Evolutionary conservation across 1,140 invertebrate genomes (phyloP), one percentile per base, ranked within the genome.

Genomic region (Himalopsyche phryganea): DNA sequence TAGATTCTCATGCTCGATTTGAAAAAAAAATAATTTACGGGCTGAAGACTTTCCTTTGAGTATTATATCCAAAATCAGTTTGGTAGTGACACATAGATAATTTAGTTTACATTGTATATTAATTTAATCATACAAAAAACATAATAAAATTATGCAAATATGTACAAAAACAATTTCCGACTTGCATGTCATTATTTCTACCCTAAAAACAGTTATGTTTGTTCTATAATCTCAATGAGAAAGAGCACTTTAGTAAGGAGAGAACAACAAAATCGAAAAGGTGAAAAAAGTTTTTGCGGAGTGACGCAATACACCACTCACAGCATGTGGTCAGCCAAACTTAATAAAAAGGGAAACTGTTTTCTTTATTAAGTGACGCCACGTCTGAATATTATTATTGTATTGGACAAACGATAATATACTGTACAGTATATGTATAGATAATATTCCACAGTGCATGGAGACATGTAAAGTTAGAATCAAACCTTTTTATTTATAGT

Each of bases 131-230:
- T n/a, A n/a, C n/a, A n/a, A n/a, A n/a, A n/a, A n/a, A n/a, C n/a
- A n/a, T n/a, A 28, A 28, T 46, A 19, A 54, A 32, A 42, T 23
- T 35, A 38, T 54, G 38, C 15, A 40, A 11, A 40, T 54, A 45
- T 54, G 41, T 42, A 54, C 36, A 46, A 18, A 45, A 42, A 42
- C 36, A 41, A 54, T 36, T 54, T 54, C 45, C 46, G 19, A 35
- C 28, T 3, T 46, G 51, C 51, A 54, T 54, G 13, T 32, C 44
- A 54, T 40, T 40, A 40, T 5, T 40, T 15, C 38, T 4, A 13
- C 11, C 38, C 38, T 11, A n/a, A 40, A 40, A 28, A 28, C 9
- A 28, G 9, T n/a, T 28, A 28, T 28, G 3, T 40, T 40, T n/a
- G 4, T 40, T 11, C 15, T n/a, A 15, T 40, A n/a, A 40, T 4